Conservation (phyloP, 1,140 invertebrate genomes). For the Heliconius himera region DNA sequence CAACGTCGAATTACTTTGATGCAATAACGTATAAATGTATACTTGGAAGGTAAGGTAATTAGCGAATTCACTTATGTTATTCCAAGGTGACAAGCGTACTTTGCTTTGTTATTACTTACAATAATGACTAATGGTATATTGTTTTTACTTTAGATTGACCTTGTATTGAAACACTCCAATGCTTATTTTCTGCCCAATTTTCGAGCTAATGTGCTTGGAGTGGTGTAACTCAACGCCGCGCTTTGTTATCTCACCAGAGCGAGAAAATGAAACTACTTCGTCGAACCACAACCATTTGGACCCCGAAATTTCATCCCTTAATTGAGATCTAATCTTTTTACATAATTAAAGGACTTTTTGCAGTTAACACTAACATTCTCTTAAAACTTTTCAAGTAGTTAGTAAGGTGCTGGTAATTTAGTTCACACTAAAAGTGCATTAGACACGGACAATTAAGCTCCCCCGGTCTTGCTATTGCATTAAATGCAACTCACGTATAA, state of each 20-base stretch:
- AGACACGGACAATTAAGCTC: constrained; percentile 36
- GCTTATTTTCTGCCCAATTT: not conserved
- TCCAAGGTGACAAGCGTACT: not conserved
- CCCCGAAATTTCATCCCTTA: not conserved
- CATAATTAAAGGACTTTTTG: not conserved
- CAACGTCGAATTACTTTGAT: not conserved
- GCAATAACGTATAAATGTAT: not conserved
- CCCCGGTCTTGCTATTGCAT: constrained; percentile 13
- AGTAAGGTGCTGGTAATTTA: constrained; percentile 13
- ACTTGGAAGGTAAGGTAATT: not conserved
- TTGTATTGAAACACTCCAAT: too few species aligned
- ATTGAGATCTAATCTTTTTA: not conserved
- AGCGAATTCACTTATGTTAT: not conserved
- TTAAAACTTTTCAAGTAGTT: constrained; percentile 15
- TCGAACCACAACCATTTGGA: too few species aligned
- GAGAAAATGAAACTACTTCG: too few species aligned
- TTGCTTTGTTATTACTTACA: not conserved
- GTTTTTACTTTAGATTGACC: too few species aligned
- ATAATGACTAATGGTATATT: too few species aligned
- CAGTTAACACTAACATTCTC: not conserved
- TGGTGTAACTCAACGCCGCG: too few species aligned
- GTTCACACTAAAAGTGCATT: constrained; percentile 32
- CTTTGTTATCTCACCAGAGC: too few species aligned
- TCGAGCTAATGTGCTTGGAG: too few species aligned
- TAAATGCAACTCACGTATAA: constrained; percentile 21